These are phyloP conservation scores for Calidris pygmaea DNA, from an alignment of 2,113 vertebrate genomes.

Conservation along the genomic window DNA sequence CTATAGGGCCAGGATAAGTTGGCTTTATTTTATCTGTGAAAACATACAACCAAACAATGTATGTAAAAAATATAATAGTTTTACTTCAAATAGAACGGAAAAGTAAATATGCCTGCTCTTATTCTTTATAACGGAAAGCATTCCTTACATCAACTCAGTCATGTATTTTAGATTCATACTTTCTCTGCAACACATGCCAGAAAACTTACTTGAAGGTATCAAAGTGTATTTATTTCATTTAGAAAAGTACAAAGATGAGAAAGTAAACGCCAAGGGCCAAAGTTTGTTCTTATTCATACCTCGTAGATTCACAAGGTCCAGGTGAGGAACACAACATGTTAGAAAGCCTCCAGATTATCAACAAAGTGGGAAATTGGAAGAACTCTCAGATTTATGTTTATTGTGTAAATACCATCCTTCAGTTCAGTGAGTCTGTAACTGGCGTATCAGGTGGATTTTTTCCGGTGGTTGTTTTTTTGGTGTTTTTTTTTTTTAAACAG, in stretches of 20 bases:
- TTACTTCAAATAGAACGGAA: neutral
- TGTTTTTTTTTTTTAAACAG: neutral
- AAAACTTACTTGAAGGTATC: neutral
- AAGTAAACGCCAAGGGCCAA: neutral
- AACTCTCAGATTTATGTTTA: neutral
- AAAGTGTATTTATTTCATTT: neutral
- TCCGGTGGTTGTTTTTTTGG: neutral
- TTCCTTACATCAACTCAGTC: neutral
- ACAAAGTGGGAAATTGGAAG: neutral
- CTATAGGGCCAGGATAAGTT: conserved; percentile 20
- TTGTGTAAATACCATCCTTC: neutral
- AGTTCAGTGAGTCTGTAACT: neutral
- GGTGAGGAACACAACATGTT: neutral
- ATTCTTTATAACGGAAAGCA: neutral
- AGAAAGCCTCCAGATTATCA: neutral
- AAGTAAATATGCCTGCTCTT: neutral
- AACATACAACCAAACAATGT: neutral
- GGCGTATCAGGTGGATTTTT: neutral
- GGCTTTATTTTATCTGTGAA: conserved; percentile 45
- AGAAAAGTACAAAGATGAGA: neutral
- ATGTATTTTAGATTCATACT: neutral
- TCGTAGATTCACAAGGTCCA: neutral
- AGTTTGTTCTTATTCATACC: neutral
- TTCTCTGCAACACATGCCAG: neutral
- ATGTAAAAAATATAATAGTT: conserved; percentile 16